These are phyloP conservation scores for Pteropus rufus DNA, from an alignment of 2,797 vertebrate species.

Conservation along the genomic window DNA sequence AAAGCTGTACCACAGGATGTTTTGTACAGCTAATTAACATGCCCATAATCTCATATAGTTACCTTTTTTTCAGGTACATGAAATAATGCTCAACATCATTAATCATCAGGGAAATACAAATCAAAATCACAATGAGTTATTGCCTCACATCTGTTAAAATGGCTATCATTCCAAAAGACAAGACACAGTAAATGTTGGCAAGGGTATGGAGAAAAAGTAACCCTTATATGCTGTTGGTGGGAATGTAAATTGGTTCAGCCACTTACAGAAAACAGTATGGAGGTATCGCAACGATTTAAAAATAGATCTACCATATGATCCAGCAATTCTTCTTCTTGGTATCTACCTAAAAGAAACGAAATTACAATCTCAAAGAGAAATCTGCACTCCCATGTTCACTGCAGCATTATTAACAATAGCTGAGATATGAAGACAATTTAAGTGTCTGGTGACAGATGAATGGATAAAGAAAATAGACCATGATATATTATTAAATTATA, in stretches of 20 bases:
- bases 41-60: neutral
- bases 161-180: neutral
- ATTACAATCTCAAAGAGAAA: neutral
- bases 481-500: neutral
- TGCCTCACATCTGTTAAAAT: neutral
- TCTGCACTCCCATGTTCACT: neutral
- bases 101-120: neutral
- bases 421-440: neutral
- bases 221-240: fast-evolving
- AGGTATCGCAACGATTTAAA: neutral
- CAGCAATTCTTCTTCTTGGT: neutral
- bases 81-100: neutral
- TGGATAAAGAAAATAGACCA: neutral
- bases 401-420: neutral
- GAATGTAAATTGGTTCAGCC: neutral
- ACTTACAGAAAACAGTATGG: neutral
- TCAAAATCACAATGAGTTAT: neutral
- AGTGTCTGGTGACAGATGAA: neutral
- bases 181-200: neutral
- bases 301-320: neutral
- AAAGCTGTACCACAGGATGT: neutral
- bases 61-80: neutral
- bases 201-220: neutral
- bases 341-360: neutral
- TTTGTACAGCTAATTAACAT: neutral